phyloP scores from a whole-genome alignment of 1,140 invertebrate species.

The Lysiphlebus fabarum region DNA sequence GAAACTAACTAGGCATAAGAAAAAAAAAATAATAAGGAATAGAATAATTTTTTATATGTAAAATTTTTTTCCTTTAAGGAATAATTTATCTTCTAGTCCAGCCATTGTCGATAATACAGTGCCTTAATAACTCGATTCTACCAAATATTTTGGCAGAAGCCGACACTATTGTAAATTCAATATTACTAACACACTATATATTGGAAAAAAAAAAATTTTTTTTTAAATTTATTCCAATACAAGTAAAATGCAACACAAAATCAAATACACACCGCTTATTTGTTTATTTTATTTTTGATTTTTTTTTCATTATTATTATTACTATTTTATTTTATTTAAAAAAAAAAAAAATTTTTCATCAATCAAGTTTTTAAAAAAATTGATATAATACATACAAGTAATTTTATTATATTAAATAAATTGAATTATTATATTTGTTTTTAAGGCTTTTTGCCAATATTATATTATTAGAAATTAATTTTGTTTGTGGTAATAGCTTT shows the following conservation, averaged over 20 bases:
- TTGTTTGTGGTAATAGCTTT: too few species aligned
- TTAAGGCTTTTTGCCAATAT: too few species aligned
- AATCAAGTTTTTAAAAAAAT: too few species aligned
- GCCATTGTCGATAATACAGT: constrained; percentile 56
- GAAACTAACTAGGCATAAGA: too few species aligned
- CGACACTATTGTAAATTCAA: background rate
- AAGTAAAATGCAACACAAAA: too few species aligned
- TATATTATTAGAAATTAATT: too few species aligned
- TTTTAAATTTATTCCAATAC: background rate
- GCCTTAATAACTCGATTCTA: constrained; percentile 53
- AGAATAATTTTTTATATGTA: constrained; percentile 5
- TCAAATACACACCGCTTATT: background rate
- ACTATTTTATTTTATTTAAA: background rate
- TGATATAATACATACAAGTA: too few species aligned
- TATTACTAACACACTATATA: background rate
- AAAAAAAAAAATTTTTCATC: too few species aligned
- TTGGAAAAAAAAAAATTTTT: background rate
- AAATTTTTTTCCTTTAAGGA: constrained; percentile 27
- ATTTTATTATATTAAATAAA: too few species aligned
- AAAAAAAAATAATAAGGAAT: background rate
- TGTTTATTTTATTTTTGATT: background rate
- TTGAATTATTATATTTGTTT: too few species aligned
- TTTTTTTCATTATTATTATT: constrained; percentile 2
- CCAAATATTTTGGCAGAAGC: constrained; percentile 29
- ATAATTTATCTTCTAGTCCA: constrained; percentile 57